Base-by-base conservation (phyloP, 1,140 invertebrate genomes). In the Rhyacophila brunnea region DNA sequence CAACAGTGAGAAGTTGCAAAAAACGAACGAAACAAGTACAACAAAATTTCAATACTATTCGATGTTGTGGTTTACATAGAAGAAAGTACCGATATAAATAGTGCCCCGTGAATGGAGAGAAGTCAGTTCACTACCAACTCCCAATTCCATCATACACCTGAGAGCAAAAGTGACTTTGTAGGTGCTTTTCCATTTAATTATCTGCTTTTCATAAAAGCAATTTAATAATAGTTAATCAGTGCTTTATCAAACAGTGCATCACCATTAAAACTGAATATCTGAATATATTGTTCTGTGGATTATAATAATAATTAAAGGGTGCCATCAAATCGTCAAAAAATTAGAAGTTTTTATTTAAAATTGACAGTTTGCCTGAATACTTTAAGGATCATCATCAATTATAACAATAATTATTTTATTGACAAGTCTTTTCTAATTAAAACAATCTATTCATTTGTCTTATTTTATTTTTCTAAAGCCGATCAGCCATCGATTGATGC, bases 71-170 rank as follows among this genome's bases (percentile, higher is more conserved):
- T 60, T 60, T 64, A 42, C 53, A 35, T 48, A 34, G 57, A 64
- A 57, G 62, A 64, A 64, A 64, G 62, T 64, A 46, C 6, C 15
- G 43, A 53, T 64, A 64, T 64, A 64, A 64, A 64, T 64, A 64
- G 57, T 57, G 62, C 51, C 49, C 42, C 46, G 57, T 52, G 51
- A 60, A 40, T 55, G 48, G 43, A 60, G 47, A 13, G 28, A 51
- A 60, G 48, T 60, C 62, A 64, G 62, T 64, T 60, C 57, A 48
- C 44, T 51, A 32, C 40, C 40, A 48, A 51, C 62, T 56, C 40
- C 44, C 57, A 55, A 28, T 60, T 46, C 57, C 58, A 59, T 38
- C 51, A 48, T 35, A 35, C 45, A 47, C 45, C 47, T 45, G 20
- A 56, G 48, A 62, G 42, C 32, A 49, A 58, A 44, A 51, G 55